A percentile compares a stretch with the other conserved stretches of the same genome.
Conservation (phyloP, 2,888 invertebrate genomes). For the Acrocyrtus sp. region DNA sequence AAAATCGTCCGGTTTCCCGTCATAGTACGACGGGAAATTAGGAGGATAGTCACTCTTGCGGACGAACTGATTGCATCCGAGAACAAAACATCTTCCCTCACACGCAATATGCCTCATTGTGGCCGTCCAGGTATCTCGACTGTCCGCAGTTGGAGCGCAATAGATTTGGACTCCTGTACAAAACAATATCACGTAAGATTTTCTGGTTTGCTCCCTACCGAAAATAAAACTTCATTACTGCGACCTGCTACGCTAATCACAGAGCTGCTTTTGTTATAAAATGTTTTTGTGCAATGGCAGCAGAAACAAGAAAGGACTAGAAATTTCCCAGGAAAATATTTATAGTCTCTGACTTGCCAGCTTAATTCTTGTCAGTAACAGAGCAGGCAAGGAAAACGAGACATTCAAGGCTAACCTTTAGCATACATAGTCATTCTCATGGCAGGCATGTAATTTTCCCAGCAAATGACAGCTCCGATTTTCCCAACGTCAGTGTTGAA, state of each 20-base stretch:
- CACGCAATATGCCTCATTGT: conserved; percentile 56
- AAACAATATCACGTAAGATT: no score
- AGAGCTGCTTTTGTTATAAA: no score
- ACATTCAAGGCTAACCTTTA: conserved; percentile 40
- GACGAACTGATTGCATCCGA: conserved; percentile 53
- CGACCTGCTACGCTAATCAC: no score
- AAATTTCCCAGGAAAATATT: no score
- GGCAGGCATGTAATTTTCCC: conserved; percentile 56
- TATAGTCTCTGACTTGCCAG: no score
- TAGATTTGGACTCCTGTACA: conserved; percentile 52
- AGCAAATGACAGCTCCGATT: conserved; percentile 53
- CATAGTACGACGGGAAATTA: conserved; percentile 29
- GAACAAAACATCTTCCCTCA: conserved; percentile 57
- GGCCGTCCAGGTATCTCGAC: conserved; percentile 45
- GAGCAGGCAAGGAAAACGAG: neutral
- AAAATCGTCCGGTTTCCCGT: conserved; percentile 32
- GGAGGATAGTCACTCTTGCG: conserved; percentile 46
- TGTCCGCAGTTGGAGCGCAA: conserved; percentile 53
- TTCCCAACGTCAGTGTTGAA: conserved; percentile 47
- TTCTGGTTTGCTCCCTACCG: no score
- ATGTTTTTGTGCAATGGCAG: no score
- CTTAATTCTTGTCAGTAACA: no score
- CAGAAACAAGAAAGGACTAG: no score
- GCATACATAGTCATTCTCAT: conserved; percentile 50
- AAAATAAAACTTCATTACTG: no score